A percentile compares a stretch with the other conserved stretches of the same genome.
Conservation (phyloP, 2,888 invertebrate species). For the Acleris laterana region DNA sequence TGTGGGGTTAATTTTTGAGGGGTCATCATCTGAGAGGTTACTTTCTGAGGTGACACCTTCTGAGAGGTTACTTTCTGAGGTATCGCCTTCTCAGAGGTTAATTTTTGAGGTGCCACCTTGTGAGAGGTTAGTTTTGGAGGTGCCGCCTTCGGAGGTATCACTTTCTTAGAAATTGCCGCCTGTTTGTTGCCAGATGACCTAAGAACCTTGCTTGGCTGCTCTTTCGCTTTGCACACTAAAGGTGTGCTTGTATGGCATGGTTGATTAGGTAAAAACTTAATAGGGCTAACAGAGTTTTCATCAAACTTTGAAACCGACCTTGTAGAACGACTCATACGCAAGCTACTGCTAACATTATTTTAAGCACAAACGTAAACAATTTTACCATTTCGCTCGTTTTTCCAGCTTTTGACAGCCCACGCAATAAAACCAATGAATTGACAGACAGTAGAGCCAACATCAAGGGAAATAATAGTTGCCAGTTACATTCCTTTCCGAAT, state of each 20-base stretch:
- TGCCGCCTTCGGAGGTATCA: neutral
- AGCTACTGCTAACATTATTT: conserved; percentile 47
- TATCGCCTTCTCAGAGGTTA: neutral
- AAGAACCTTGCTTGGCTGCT: conserved; percentile 3
- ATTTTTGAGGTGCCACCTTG: neutral
- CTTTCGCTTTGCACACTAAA: conserved; percentile 13
- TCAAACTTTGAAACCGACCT: conserved; percentile 69
- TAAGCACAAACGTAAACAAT: conserved; percentile 29
- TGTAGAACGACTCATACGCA: conserved; percentile 60
- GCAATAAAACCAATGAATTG: neutral
- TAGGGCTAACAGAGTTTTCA: conserved; percentile 68
- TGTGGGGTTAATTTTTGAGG: conserved; percentile 9
- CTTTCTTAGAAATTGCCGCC: neutral
- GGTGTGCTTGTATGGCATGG: conserved; percentile 72
- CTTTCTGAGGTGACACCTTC: conserved; percentile 7
- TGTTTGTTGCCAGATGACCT: conserved; percentile 5
- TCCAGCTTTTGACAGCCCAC: conserved; percentile 40
- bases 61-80: neutral
- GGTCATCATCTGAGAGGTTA: neutral
- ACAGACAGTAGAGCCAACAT: neutral
- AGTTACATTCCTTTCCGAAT: neutral
- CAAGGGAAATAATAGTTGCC: conserved; percentile 2
- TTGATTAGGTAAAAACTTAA: conserved; percentile 57
- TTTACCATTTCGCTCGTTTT: conserved; percentile 62
- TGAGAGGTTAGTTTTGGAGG: no score